Base-by-base conservation (phyloP, 2,888 invertebrate genomes). In the Pammene fasciana region DNA sequence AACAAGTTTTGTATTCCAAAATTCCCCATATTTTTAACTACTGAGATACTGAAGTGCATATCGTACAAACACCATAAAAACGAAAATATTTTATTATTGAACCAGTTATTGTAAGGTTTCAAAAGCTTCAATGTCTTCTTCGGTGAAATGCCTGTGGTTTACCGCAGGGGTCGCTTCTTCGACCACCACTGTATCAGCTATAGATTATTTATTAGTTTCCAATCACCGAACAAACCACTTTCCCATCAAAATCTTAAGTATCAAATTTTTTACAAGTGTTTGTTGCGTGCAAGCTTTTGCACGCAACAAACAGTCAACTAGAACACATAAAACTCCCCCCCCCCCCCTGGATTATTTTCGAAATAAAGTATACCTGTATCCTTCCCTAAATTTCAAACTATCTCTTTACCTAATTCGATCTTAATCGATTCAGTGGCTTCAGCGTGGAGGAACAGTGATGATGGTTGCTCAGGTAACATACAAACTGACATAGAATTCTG, bases 61-160 rank as follows among this genome's bases (percentile, higher is more conserved):
- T 57, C 16, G 41, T 18, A 14, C 11, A 43, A 57, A 43, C 13
- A 55, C 14, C 14, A 9, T 59, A 45, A 45, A 46, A 34, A 7
- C 11, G 36, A 48, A 48, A 46, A 36, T 48, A 16, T 46, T 16
- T 46, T 38, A n/a, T n/a, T n/a, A n/a, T n/a, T n/a, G n/a, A n/a
- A n/a, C n/a, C 9, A 16, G 38, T 50, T 50, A 50, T 61, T 16
- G 46, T 50, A 50, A 38, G 61, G 61, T 50, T 26, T 26, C 26
- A 26, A 26, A 26, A 26, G 26, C 4, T 61, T 61, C 61, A 26
- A 46, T 36, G 10, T 26, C 26, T 26, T 45, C 55, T 65, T 65
- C 38, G 46, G 26, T 16, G 38, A 38, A 61, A 50, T 61, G 9
- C 61, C 38, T 65, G 65, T 56, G 65, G 65, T 6, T 46, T 57